phyloP scores from a whole-genome alignment of 2,888 invertebrate genomes.

The Pogonocherus hispidulus region DNA sequence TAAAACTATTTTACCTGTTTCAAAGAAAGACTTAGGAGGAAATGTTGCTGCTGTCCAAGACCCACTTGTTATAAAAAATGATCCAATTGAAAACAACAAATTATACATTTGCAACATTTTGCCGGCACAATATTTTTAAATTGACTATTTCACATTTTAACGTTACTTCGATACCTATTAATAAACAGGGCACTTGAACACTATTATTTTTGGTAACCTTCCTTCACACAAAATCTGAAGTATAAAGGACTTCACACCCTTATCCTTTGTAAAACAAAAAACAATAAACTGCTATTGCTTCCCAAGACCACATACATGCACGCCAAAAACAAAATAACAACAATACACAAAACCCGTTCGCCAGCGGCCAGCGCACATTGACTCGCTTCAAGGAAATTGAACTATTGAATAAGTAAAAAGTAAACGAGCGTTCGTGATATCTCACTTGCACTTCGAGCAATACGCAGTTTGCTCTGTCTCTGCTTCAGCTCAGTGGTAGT shows the following conservation, averaged over 20 bases:
- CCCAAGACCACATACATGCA: background rate
- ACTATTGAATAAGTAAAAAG: too few species aligned
- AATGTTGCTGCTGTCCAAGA: background rate
- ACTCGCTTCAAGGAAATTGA: too few species aligned
- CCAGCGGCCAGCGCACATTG: too few species aligned
- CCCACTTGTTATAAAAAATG: background rate
- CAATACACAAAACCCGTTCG: conserved; percentile 26
- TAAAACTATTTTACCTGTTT: conserved; percentile 5
- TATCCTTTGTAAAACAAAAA: background rate
- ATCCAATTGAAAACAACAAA: background rate
- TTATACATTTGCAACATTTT: conserved; percentile 29
- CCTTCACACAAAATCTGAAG: background rate
- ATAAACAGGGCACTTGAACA: conserved; percentile 2
- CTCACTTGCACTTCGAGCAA: too few species aligned
- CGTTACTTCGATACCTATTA: too few species aligned
- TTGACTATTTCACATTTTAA: conserved; percentile 20
- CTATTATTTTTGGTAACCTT: background rate
- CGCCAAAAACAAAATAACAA: conserved; percentile 33
- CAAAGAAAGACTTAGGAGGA: conserved; percentile 8
- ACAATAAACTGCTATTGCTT: background rate
- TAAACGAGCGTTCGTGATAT: too few species aligned
- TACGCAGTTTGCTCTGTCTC: too few species aligned
- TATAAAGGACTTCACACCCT: background rate
- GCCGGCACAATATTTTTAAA: conserved; percentile 27
- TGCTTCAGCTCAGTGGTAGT: too few species aligned